These are phyloP conservation scores for Setophaga kirtlandii DNA, from an alignment of 2,113 vertebrate genomes.

Conservation along the genomic window DNA sequence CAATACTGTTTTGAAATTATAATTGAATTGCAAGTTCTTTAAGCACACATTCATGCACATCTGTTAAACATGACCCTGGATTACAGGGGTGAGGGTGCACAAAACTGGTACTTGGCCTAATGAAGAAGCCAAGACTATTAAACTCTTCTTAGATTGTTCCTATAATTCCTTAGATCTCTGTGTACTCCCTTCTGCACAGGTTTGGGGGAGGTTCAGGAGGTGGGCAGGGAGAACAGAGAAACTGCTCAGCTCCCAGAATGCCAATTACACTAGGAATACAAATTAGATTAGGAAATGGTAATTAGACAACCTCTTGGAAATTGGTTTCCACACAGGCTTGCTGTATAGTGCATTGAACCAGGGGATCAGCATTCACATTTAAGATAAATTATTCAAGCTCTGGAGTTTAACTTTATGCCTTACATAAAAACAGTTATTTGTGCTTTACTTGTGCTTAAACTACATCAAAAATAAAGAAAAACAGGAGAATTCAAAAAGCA, in stretches of 20 bases:
- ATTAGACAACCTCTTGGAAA: neutral
- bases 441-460: neutral
- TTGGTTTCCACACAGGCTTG: neutral
- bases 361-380: neutral
- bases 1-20: neutral
- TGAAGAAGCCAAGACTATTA: neutral
- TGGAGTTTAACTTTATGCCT: neutral
- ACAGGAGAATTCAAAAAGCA: neutral
- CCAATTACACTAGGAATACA: neutral
- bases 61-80: neutral
- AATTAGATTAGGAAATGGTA: neutral
- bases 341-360: neutral
- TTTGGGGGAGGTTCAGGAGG: neutral
- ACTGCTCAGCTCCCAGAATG: neutral
- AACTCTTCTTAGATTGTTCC: neutral
- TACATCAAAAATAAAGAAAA: neutral
- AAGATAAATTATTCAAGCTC: neutral
- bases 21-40: neutral
- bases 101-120: neutral
- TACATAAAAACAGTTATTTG: neutral
- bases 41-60: neutral
- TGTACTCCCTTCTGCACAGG: neutral
- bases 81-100: neutral
- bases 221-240: neutral
- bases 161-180: neutral